Base-by-base conservation (phyloP, 2,888 invertebrate genomes). In the Hanleya hanleyi region DNA sequence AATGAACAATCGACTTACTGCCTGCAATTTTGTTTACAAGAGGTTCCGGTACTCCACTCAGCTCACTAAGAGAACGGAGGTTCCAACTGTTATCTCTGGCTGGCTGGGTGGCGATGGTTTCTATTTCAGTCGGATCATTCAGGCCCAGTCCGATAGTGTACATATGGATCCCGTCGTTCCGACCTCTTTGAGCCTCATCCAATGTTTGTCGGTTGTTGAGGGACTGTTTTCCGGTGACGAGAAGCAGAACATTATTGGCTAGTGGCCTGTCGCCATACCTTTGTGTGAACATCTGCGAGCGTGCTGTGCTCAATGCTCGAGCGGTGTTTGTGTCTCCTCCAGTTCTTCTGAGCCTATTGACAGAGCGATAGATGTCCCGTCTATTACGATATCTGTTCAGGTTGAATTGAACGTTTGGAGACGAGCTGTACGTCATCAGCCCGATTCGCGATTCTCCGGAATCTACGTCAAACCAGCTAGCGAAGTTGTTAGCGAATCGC, bases 211-310 rank as follows among this genome's bases (percentile, higher is more conserved):
- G 18, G n/a, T 15, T 18, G 37, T 64, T 26, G 15, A 18, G 18
- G 3, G 64, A 64, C 26, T n/a, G 35, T 26, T 64, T 35, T 3
- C n/a, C 18, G n/a, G 64, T 64, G 64, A 64, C 37, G 3, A 64
- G 37, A 15, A 64, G 37, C n/a, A 64, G 18, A n/a, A 64, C 36
- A 26, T 64, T 64, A 5, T 64, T 64, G 1, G 64, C 64, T 37
- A 64, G 64, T 3, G 64, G 64, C 36, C 83, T 67, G 67, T 84
- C 83, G 0, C 81, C 78, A 33, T 67, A 73, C 22, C 5, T 35
- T 41, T 57, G 3, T 12, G 41, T 74, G 50, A 81, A 79, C 38
- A 75, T 77, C 3, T 51, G 38, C 22, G 76, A 66, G 36, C 76
- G 67, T 26, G 76, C 36, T 1, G 73, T 68, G 5, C 74, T 69